A percentile compares a stretch with the other conserved stretches of the same genome.
These are phyloP conservation scores for Zosterops lateralis DNA, from an alignment of 2,113 vertebrate genomes.

Conservation along the genomic window DNA sequence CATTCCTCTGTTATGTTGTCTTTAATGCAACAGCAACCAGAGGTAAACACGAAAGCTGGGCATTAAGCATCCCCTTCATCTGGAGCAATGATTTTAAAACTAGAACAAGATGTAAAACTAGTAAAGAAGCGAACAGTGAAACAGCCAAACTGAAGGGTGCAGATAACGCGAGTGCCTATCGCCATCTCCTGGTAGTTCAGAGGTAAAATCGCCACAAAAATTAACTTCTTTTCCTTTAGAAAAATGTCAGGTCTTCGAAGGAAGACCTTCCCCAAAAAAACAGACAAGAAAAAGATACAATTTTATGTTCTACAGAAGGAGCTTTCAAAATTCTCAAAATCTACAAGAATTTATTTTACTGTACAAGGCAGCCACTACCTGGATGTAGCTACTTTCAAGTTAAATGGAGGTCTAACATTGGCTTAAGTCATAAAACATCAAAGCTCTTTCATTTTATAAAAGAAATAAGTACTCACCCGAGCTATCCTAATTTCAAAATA, in stretches of 20 bases:
- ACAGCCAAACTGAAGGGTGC: neutral
- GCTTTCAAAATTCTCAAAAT: neutral
- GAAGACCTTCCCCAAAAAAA: neutral
- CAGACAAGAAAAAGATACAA: neutral
- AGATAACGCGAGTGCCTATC: neutral
- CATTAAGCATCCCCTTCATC: neutral
- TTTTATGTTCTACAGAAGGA: neutral
- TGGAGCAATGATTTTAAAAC: neutral
- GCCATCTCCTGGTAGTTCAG: slow-evolving; percentile 61
- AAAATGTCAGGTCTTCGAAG: neutral
- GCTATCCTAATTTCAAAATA: neutral
- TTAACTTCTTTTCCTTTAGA: neutral
- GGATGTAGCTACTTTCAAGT: neutral
- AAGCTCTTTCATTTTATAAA: neutral
- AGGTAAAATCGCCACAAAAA: neutral
- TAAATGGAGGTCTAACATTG: neutral
- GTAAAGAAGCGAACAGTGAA: rapidly evolving
- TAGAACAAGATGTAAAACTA: neutral
- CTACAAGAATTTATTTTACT: neutral
- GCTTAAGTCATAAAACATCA: neutral
- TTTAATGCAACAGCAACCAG: neutral
- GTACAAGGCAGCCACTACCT: neutral
- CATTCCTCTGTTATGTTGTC: neutral
- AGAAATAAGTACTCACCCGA: neutral
- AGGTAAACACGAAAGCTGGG: neutral